Percentiles rank a stretch among this genome's conserved stretches.
These are phyloP conservation scores for Distichodus sexfasciatus DNA, from an alignment of 2,797 vertebrate species.

Conservation along the genomic window DNA sequence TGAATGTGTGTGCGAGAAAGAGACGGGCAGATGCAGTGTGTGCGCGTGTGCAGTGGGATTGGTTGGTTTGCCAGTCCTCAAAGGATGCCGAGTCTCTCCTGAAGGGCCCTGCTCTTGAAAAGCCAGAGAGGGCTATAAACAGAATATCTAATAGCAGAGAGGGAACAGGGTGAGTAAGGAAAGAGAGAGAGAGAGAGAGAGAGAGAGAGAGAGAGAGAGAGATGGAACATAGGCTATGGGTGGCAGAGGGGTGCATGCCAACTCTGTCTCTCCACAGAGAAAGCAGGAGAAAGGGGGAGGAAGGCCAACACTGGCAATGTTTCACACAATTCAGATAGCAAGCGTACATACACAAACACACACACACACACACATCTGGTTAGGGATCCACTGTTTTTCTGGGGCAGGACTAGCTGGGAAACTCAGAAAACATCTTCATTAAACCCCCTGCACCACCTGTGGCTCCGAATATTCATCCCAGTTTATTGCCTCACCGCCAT, in stretches of 20 bases:
- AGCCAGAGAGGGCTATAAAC: constrained; percentile 78
- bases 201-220: constrained; percentile 54
- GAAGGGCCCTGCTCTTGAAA: constrained; percentile 70
- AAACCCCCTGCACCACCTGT: neutral
- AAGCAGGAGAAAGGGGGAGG: constrained; percentile 57
- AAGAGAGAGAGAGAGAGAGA: constrained; percentile 52
- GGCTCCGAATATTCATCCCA: too few relatives aligned
- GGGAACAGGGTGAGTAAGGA: constrained; percentile 53
- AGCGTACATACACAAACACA: constrained; percentile 22
- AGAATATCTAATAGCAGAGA: constrained; percentile 80
- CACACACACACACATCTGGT: constrained; percentile 3
- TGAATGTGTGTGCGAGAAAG: constrained; percentile 30
- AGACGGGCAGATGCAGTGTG: constrained; percentile 34
- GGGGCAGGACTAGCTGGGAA: constrained; percentile 15
- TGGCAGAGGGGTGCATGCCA: constrained; percentile 71
- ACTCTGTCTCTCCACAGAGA: constrained; percentile 71
- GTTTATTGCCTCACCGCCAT: too few relatives aligned
- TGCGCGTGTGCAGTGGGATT: constrained; percentile 57
- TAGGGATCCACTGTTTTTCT: constrained; percentile 27
- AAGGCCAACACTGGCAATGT: constrained; percentile 74
- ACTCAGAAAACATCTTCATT: neutral
- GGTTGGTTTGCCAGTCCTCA: constrained; percentile 76
- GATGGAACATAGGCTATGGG: constrained; percentile 67
- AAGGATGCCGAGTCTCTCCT: constrained; percentile 75
- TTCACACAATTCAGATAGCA: constrained; percentile 62